phyloP scores from a whole-genome alignment of 2,888 invertebrate genomes.

The Tortricodes alternella region DNA sequence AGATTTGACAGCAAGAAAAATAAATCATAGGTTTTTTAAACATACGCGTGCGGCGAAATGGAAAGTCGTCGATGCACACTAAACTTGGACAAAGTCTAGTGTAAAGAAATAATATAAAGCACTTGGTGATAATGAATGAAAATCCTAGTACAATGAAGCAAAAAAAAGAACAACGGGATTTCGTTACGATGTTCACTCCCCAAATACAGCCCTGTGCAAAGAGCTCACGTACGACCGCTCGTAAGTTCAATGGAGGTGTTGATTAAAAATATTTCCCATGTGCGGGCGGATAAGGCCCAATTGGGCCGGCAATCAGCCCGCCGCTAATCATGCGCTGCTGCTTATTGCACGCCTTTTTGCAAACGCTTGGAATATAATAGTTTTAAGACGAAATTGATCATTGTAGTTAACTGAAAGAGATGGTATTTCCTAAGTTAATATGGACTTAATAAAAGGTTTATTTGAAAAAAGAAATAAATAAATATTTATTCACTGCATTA shows the following conservation, averaged over 20 bases:
- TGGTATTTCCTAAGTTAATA: too few relatives aligned
- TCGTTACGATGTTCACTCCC: slow-evolving; percentile 2
- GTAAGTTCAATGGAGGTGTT: slow-evolving; percentile 84
- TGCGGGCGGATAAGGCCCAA: slow-evolving; percentile 83
- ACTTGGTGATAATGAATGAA: too few relatives aligned
- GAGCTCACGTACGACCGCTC: slow-evolving; percentile 82
- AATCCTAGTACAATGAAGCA: too few relatives aligned
- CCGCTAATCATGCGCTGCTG: slow-evolving; percentile 70
- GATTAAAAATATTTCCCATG: slow-evolving; percentile 84
- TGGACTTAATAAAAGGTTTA: too few relatives aligned
- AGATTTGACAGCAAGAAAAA: too few relatives aligned
- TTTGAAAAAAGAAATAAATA: too few relatives aligned
- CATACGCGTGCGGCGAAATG: too few relatives aligned
- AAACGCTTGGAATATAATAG: background rate
- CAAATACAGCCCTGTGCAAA: slow-evolving; percentile 61
- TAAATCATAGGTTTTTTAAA: too few relatives aligned
- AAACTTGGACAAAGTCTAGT: too few relatives aligned
- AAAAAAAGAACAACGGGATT: background rate
- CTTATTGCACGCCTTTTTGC: slow-evolving; percentile 45
- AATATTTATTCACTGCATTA: too few relatives aligned
- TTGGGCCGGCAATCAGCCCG: slow-evolving; percentile 80
- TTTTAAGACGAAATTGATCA: background rate
- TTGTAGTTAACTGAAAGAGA: background rate
- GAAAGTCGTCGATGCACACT: too few relatives aligned
- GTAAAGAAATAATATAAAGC: too few relatives aligned